These are phyloP conservation scores for Lepus oiostolus DNA, from an alignment of 2,797 vertebrate genomes.

Conservation along the genomic window DNA sequence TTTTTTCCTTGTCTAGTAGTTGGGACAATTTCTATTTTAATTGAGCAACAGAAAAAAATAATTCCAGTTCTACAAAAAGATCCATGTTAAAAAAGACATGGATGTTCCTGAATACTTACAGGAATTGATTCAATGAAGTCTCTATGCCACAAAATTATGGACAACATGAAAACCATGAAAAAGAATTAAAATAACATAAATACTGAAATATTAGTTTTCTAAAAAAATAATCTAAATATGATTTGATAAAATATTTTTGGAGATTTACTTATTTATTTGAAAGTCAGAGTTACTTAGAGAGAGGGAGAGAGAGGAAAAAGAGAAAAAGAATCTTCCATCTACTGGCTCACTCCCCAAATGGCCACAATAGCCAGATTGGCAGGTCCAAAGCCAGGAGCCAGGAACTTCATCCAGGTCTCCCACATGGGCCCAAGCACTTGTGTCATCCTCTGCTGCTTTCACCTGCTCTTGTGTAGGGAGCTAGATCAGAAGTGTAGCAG, in stretches of 20 bases:
- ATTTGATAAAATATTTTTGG: slow-evolving; percentile 18
- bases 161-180: neutral
- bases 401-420: too few relatives aligned
- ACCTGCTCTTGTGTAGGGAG: too few relatives aligned
- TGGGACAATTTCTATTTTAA: slow-evolving; percentile 55
- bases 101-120: slow-evolving; percentile 25
- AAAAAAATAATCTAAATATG: neutral
- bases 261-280: too few relatives aligned
- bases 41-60: neutral
- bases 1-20: slow-evolving; percentile 44
- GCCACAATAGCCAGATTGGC: too few relatives aligned
- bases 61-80: slow-evolving; percentile 52
- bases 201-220: neutral
- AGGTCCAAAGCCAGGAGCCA: too few relatives aligned
- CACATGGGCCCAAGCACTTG: too few relatives aligned
- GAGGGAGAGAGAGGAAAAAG: too few relatives aligned
- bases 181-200: neutral
- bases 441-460: too few relatives aligned
- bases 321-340: too few relatives aligned
- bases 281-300: too few relatives aligned
- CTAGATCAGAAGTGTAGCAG: too few relatives aligned
- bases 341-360: too few relatives aligned
- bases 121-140: neutral
- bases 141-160: neutral
- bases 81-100: slow-evolving; percentile 19